A percentile compares a stretch with the other conserved stretches of the same genome.
Evolutionary conservation across 2,113 vertebrate species (phyloP).

Genomic region (Excalfactoria chinensis): DNA sequence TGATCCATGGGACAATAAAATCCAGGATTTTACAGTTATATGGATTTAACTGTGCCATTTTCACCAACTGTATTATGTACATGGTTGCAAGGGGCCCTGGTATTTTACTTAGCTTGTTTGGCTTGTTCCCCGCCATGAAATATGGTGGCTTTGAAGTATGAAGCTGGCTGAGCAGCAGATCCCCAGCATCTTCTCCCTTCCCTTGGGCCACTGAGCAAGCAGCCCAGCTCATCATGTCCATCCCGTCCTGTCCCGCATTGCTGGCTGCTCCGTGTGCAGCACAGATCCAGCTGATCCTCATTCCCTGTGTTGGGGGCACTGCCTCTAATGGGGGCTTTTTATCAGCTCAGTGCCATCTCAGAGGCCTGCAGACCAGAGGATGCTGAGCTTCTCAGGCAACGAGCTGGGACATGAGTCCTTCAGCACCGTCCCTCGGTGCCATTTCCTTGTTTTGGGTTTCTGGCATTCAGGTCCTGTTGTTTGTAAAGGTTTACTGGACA

Average conservation of each 20-base stretch:
- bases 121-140: background rate
- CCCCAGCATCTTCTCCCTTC: background rate
- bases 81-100: background rate
- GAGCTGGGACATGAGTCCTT: background rate
- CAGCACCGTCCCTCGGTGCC: fast-evolving
- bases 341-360: background rate
- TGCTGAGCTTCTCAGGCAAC: background rate
- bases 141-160: background rate
- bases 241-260: background rate
- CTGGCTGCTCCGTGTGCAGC: background rate
- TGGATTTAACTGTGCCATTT: background rate
- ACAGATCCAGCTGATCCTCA: background rate
- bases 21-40: background rate
- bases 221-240: background rate
- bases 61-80: background rate
- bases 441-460: background rate
- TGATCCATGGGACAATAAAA: background rate
- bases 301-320: background rate
- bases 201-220: background rate
- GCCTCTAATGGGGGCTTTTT: background rate
- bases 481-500: constrained; percentile 62
- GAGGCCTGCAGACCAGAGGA: background rate
- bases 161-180: background rate
- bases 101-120: background rate
- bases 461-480: background rate